phyloP scores from a whole-genome alignment of 2,113 vertebrate species.

The Pyrgilauda ruficollis region DNA sequence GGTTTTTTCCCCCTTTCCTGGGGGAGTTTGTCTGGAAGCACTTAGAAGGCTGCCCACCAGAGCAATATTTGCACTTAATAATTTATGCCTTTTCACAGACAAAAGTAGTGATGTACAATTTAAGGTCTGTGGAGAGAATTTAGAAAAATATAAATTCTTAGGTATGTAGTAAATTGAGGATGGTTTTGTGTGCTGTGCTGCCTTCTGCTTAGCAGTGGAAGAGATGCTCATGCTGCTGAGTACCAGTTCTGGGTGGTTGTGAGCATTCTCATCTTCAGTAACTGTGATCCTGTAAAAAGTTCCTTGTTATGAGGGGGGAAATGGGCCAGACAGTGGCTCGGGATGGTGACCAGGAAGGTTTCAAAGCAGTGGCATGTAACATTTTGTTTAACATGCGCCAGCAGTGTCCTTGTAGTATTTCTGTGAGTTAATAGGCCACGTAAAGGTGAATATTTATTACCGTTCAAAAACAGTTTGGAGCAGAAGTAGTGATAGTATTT shows the following conservation, averaged over 20 bases:
- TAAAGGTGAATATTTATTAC: background rate
- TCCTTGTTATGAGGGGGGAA: background rate
- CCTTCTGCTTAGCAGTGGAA: background rate
- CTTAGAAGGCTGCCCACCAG: background rate
- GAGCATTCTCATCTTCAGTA: background rate
- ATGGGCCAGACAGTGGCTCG: background rate
- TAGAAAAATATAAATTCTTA: background rate
- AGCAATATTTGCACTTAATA: fast-evolving
- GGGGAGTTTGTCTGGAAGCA: background rate
- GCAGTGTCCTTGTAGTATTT: fast-evolving
- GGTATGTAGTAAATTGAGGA: background rate
- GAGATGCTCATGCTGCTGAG: background rate
- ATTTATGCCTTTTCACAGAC: background rate
- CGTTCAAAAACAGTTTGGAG: background rate
- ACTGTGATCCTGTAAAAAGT: background rate
- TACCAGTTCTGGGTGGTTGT: background rate
- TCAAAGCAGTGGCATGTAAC: fast-evolving
- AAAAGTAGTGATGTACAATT: background rate
- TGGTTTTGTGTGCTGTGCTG: background rate
- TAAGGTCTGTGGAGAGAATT: background rate
- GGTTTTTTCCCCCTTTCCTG: fast-evolving
- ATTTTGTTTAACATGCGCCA: background rate
- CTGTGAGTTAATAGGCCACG: background rate
- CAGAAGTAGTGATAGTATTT: background rate
- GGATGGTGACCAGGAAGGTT: background rate